Conservation (phyloP, 2,888 invertebrate genomes). For the Microplitis manilae region DNA sequence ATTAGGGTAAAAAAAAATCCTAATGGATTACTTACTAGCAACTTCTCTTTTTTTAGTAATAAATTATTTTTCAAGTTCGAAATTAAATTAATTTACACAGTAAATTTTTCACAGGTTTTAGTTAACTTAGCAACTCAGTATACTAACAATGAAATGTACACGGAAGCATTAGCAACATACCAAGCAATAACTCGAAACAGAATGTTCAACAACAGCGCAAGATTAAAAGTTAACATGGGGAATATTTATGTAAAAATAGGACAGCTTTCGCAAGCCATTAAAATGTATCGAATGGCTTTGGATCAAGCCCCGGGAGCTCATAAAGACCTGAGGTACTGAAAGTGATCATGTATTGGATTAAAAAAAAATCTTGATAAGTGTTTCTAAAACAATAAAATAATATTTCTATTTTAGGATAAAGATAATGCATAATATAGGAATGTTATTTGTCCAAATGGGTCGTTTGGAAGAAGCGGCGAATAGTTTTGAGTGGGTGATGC, state of each 20-base stretch:
- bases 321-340: conserved; percentile 85
- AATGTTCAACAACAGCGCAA: conserved; percentile 93
- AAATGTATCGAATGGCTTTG: conserved; percentile 98
- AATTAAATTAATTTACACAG: no score
- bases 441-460: conserved; percentile 95
- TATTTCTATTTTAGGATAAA: conserved; percentile 79
- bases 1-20: no score
- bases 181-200: conserved; percentile 94
- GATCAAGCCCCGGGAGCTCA: conserved; percentile 96
- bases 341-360: not conserved
- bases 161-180: conserved; percentile 96
- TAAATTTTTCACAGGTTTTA: conserved; percentile 78
- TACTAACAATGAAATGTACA: conserved; percentile 93
- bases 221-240: conserved; percentile 97
- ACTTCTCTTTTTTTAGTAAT: no score
- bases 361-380: no score
- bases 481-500: conserved; percentile 98
- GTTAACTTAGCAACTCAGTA: conserved; percentile 98
- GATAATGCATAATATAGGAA: conserved; percentile 98
- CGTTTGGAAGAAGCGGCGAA: conserved; percentile 97
- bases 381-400: no score
- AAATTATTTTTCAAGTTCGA: no score
- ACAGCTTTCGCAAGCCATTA: conserved; percentile 93
- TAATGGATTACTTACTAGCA: no score
- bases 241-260: conserved; percentile 97